Evolutionary conservation across 2,888 invertebrate species (phyloP), one percentile per base, ranked within the genome.

Genomic region (Julus scanicus): DNA sequence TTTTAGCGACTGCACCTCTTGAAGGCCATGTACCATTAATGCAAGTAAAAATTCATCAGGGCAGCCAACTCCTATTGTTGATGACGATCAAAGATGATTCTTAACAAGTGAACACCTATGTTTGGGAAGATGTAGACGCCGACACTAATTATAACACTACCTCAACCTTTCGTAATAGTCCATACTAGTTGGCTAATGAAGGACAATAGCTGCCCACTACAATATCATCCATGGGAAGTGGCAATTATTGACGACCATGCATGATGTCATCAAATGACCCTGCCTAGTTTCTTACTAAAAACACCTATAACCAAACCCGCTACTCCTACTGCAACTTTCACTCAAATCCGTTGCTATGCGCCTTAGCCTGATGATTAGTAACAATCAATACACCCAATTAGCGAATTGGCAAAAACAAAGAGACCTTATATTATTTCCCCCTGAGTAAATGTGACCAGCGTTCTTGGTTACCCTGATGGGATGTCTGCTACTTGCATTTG

Each of bases 301-400:
- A 80, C 80, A 80, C 80, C 80, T 39, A 80, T 13, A 80, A 37
- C 80, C 37, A 4, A 80, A 37, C 80, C 80, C 80, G 80, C 37
- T 80, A 37, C 80, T 80, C 80, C 80, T 80, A 80, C 80, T 37
- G 37, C 15, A 80, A 37, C 53, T 15, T 29, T 13, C 37, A 2
- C 11, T 29, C 13, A 29, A 29, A 71, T 71, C 71, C 6, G 8
- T 29, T 29, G 11, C 29, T 39, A 63, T 53, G 80, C 9, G 63
- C 63, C 63, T 8, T 8, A 17, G 63, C 20, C 63, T 71, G 20
- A n/a, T 39, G 37, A 80, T 80, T 80, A 80, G 80, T 15, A 80
- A 80, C 37, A 80, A 37, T 80, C 80, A 37, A 80, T 80, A 80
- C 37, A 80, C 80, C 80, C 80, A 80, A 80, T 80, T 80, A 80